Evolutionary conservation across 2,888 invertebrate species (phyloP), one percentile per base, ranked within the genome.

Genomic region (Myopa testacea): DNA sequence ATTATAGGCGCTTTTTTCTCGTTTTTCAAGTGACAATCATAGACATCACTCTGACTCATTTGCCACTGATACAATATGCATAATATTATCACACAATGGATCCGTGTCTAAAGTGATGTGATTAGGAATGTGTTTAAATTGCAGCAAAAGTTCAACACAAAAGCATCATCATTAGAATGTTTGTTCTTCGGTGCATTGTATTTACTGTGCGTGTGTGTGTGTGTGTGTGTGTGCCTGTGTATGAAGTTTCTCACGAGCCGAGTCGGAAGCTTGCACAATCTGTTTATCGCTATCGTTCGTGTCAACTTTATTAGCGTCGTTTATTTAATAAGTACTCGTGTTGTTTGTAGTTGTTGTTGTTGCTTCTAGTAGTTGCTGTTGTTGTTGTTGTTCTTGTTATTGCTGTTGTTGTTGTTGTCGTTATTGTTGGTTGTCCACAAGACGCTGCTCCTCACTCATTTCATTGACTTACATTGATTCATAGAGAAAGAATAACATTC

Each of bases 41-140:
- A 10, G 26, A 50, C 50, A 45, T 34, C 50, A 69, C 50, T 69
- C 50, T 70, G 70, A 58, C 55, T 70, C 70, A 70, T 45, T 50
- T 69, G 45, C 45, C 50, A 69, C 26, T 26, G 50, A 45, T 50
- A 50, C 26, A 26, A 26, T 26, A 26, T 26, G 26, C 26, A 12
- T 16, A 26, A 4, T n/a, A 62, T 62, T 26, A 62, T 62, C 62
- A 34, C 62, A 62, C 62, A 62, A 62, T 62, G 34, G n/a, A 55
- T 58, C 14, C 58, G 16, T 26, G 26, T 10, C n/a, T 4, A 19
- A 40, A 62, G 45, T 40, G 38, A 63, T 73, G 2, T 26, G 73
- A 40, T 73, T 73, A 73, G 73, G 26, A 73, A 62, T 73, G 34
- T 4, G 60, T 73, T 73, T 45, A 40, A 70, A 70, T 71, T n/a